A percentile compares a stretch with the other conserved stretches of the same genome.
phyloP scores from a whole-genome alignment of 2,797 vertebrate genomes.

The Eulemur rubriventer region DNA sequence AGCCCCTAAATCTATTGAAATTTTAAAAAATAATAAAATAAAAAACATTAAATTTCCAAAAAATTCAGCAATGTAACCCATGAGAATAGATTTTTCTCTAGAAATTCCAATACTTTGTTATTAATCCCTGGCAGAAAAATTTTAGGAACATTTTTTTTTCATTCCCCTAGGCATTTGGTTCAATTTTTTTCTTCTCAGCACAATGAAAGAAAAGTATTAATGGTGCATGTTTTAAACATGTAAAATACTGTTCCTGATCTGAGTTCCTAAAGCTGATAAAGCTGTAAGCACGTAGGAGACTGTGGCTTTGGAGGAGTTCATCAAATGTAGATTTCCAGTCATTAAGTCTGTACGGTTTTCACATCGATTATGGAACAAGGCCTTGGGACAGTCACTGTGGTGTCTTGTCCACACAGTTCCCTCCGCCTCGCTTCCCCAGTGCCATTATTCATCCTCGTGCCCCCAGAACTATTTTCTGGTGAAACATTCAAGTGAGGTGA shows the following conservation, averaged over 20 bases:
- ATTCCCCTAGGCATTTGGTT: background rate
- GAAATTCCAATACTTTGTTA: background rate
- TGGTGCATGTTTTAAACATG: background rate
- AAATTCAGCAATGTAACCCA: background rate
- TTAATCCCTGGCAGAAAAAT: background rate
- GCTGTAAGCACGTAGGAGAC: background rate
- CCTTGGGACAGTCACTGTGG: background rate
- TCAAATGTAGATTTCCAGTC: background rate
- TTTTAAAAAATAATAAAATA: background rate
- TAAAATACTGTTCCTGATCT: background rate
- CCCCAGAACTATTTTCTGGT: background rate
- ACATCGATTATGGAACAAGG: background rate
- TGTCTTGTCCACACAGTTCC: rapidly evolving
- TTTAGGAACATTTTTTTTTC: background rate
- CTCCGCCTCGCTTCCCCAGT: background rate
- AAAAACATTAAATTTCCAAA: background rate
- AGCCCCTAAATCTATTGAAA: background rate
- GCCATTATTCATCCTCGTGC: rapidly evolving
- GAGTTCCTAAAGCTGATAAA: background rate
- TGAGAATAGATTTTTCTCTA: background rate
- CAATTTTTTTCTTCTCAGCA: background rate
- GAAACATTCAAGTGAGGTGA: background rate
- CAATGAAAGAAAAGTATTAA: background rate
- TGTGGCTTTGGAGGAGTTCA: background rate
- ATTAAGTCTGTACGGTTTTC: background rate